A percentile compares a stretch with the other conserved stretches of the same genome.
These are phyloP conservation scores for Morpho achilles DNA, from an alignment of 2,888 invertebrate genomes.

Conservation along the genomic window DNA sequence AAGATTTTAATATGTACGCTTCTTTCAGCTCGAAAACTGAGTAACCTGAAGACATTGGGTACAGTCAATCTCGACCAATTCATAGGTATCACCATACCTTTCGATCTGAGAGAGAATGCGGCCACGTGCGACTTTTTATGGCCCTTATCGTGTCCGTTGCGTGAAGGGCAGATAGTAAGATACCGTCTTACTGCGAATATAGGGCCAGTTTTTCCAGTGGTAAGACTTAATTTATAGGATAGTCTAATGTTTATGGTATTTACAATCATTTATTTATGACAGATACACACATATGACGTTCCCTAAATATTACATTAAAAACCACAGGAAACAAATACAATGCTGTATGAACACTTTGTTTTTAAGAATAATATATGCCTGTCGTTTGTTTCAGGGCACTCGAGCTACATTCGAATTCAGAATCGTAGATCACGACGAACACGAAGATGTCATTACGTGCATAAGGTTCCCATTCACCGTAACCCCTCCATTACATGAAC, in stretches of 20 bases:
- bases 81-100: constrained; percentile 21
- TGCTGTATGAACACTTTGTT: too few relatives aligned
- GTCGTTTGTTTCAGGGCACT: constrained; percentile 31
- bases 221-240: constrained; percentile 28
- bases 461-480: constrained; percentile 30
- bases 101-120: constrained; percentile 27
- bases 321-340: too few relatives aligned
- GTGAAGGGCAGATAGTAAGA: constrained; percentile 33
- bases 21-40: constrained; percentile 29
- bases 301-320: too few relatives aligned
- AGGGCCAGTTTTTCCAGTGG: constrained; percentile 36
- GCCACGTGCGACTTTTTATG: constrained; percentile 44
- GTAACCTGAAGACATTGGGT: constrained; percentile 30
- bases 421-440: constrained; percentile 30
- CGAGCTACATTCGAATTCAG: constrained; percentile 36
- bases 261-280: too few relatives aligned
- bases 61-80: constrained; percentile 27
- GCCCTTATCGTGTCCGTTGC: constrained; percentile 43
- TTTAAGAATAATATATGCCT: too few relatives aligned
- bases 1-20: background rate
- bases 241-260: background rate
- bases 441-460: constrained; percentile 26
- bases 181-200: constrained; percentile 42
- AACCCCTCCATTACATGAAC: constrained; percentile 1
- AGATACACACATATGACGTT: too few relatives aligned